Conservation (phyloP, 1,140 invertebrate species). For the Diachasmimorpha longicaudata region DNA sequence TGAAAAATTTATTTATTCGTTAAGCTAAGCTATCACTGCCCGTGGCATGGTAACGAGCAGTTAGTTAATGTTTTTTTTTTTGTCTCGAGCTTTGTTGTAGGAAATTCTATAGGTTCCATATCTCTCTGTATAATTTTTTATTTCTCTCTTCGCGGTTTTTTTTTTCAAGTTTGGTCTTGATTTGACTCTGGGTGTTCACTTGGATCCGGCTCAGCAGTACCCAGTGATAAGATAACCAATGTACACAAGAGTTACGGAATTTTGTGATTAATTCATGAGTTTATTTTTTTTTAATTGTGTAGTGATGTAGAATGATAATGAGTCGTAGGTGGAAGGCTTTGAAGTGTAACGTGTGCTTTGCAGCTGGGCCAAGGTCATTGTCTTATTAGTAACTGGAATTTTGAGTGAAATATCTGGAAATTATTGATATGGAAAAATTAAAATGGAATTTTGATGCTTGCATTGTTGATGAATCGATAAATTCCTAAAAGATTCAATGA, state of each 20-base stretch:
- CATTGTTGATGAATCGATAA: no score
- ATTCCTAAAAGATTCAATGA: no score
- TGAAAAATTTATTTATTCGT: neutral
- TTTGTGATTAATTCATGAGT: neutral
- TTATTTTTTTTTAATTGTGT: neutral
- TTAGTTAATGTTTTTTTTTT: neutral
- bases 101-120: neutral
- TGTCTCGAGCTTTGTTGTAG: neutral
- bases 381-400: no score
- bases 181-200: conserved; percentile 2
- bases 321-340: neutral
- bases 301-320: neutral
- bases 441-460: no score
- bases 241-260: conserved; percentile 16
- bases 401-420: no score
- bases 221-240: conserved; percentile 8
- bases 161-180: neutral
- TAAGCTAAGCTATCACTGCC: neutral
- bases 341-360: neutral
- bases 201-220: conserved; percentile 1
- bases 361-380: no score
- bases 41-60: neutral
- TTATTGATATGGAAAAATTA: no score
- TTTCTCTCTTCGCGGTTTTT: neutral
- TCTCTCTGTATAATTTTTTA: neutral